These are phyloP conservation scores for Caracal caracal DNA, from an alignment of 2,113 vertebrate species.

Conservation along the genomic window DNA sequence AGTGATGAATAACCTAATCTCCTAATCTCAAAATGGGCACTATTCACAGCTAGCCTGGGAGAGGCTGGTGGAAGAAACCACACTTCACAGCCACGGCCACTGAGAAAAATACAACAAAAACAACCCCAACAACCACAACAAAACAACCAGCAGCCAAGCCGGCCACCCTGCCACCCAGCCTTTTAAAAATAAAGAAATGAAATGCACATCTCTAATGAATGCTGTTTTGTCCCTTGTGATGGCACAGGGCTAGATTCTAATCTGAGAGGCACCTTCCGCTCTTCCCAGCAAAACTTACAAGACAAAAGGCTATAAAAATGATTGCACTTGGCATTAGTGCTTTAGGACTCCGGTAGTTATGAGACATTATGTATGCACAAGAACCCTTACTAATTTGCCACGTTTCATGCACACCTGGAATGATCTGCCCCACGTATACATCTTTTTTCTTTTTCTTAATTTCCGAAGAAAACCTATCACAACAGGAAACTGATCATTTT, in stretches of 20 bases:
- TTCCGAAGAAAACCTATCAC: slow-evolving; percentile 59
- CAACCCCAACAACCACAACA: slow-evolving; percentile 14
- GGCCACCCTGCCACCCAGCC: not conserved
- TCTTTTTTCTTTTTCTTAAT: slow-evolving; percentile 1
- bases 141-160: slow-evolving; percentile 8
- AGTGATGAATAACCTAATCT: slow-evolving; percentile 99
- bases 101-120: slow-evolving; percentile 84
- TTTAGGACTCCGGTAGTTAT: slow-evolving; percentile 76
- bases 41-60: slow-evolving; percentile 89
- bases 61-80: slow-evolving; percentile 90
- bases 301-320: slow-evolving; percentile 84
- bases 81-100: slow-evolving; percentile 75
- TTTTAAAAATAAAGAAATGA: slow-evolving; percentile 87
- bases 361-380: slow-evolving; percentile 83
- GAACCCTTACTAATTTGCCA: slow-evolving; percentile 80
- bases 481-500: slow-evolving; percentile 81
- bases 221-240: slow-evolving; percentile 64
- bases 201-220: slow-evolving; percentile 37
- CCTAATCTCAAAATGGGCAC: slow-evolving; percentile 97
- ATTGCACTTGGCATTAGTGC: slow-evolving; percentile 72
- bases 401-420: slow-evolving; percentile 80
- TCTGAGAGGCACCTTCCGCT: slow-evolving; percentile 71
- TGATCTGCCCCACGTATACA: slow-evolving; percentile 75
- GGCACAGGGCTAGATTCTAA: slow-evolving; percentile 71
- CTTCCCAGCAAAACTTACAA: slow-evolving; percentile 80